These are phyloP conservation scores for Corydoras maculifer DNA, from an alignment of 2,113 vertebrate species.

Conservation along the genomic window DNA sequence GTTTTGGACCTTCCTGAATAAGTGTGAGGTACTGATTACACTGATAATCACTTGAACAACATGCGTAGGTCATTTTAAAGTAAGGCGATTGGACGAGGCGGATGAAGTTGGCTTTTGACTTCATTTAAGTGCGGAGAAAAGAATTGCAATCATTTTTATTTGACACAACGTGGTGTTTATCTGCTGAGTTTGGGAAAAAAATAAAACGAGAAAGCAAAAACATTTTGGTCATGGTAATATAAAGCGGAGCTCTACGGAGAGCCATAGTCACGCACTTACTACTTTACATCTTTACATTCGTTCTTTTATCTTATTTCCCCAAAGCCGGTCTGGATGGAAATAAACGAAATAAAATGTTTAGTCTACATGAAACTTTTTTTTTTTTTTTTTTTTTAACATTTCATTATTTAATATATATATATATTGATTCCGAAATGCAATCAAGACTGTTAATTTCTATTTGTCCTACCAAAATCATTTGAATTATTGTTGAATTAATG, in stretches of 20 bases:
- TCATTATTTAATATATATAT: slow-evolving; percentile 72
- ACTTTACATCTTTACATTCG: slow-evolving; percentile 53
- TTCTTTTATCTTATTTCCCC: slow-evolving; percentile 49
- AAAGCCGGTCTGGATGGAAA: slow-evolving; percentile 69
- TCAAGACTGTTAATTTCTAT: slow-evolving; percentile 80
- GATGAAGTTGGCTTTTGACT: slow-evolving; percentile 44
- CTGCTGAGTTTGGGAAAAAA: slow-evolving; percentile 35
- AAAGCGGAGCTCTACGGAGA: slow-evolving; percentile 65
- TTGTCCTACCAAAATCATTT: slow-evolving; percentile 75
- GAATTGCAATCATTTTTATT: slow-evolving; percentile 50
- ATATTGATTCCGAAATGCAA: slow-evolving; percentile 75
- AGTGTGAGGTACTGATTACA: slow-evolving; percentile 67
- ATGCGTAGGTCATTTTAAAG: slow-evolving; percentile 40
- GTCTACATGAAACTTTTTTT: slow-evolving; percentile 62
- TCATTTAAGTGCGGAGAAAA: slow-evolving; percentile 33
- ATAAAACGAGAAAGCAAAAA: slow-evolving; percentile 52
- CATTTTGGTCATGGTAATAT: slow-evolving; percentile 58
- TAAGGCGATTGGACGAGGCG: slow-evolving; percentile 24
- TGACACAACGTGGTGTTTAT: slow-evolving; percentile 43
- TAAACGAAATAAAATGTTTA: slow-evolving; percentile 58
- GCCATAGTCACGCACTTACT: slow-evolving; percentile 73
- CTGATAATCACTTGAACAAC: slow-evolving; percentile 64
- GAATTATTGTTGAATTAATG: slow-evolving; percentile 68
- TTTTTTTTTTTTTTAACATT: slow-evolving; percentile 46
- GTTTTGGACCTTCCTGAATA: slow-evolving; percentile 55